These are phyloP conservation scores for Dysdera silvatica DNA, from an alignment of 1,140 invertebrate genomes.

Conservation along the genomic window DNA sequence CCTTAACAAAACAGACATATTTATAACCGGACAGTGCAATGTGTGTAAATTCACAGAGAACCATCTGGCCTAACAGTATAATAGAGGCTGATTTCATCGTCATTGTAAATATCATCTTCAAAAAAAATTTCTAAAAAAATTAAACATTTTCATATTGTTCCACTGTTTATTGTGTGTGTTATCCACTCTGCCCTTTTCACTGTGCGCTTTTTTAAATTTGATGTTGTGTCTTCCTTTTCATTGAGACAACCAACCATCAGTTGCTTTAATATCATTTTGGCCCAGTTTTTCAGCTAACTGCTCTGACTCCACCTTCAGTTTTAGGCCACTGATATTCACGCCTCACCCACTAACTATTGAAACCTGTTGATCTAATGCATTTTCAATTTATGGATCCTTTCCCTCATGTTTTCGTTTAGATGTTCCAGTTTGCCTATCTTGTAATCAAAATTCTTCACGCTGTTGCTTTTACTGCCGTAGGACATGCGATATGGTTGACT, in stretches of 20 bases:
- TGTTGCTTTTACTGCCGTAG: conserved; percentile 9
- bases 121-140: conserved; percentile 5
- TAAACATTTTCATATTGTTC: conserved; percentile 2
- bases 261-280: conserved; percentile 36
- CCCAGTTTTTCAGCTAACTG: conserved; percentile 30
- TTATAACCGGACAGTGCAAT: not conserved
- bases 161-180: not conserved
- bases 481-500: conserved; percentile 8
- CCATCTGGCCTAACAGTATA: conserved; percentile 10
- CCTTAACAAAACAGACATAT: too few relatives aligned
- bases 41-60: not conserved
- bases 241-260: conserved; percentile 35
- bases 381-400: conserved; percentile 31
- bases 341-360: conserved; percentile 18
- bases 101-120: conserved; percentile 22
- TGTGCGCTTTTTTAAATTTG: conserved; percentile 20
- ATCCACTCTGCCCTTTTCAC: conserved; percentile 9
- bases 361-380: conserved; percentile 32
- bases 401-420: conserved; percentile 20
- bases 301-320: conserved; percentile 33
- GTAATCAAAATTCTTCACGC: conserved; percentile 1
- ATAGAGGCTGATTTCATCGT: conserved; percentile 8
- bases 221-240: conserved; percentile 30
- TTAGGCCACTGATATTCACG: conserved; percentile 27
- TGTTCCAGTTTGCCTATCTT: not conserved